Evolutionary conservation across 2,888 invertebrate species (phyloP).

Genomic region (Frankliniella fusca): DNA sequence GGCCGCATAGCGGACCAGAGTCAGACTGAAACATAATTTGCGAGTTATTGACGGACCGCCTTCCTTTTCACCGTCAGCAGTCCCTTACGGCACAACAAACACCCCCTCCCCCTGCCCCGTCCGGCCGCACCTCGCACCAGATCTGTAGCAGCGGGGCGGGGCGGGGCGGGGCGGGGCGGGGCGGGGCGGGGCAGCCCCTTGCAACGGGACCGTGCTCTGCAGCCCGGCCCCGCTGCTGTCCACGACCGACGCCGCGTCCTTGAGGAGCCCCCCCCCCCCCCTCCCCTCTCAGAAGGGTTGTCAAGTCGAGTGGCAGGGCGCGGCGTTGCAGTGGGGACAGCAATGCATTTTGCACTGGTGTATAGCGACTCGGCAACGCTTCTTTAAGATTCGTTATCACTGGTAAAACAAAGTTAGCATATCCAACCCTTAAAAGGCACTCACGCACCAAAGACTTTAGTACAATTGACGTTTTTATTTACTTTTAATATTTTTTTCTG

Average conservation of each 20-base stretch:
- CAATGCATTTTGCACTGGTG: no score
- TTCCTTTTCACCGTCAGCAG: not conserved
- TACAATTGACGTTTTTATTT: no score
- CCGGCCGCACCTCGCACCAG: not conserved
- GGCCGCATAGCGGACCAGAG: not conserved
- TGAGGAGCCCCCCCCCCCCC: not conserved
- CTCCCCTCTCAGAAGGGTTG: not conserved
- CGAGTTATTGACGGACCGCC: not conserved
- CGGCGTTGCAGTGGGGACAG: no score
- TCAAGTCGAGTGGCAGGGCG: no score
- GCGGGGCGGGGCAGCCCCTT: not conserved
- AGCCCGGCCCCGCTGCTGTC: no score
- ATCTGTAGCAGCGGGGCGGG: not conserved
- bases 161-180: not conserved
- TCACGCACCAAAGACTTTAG: no score
- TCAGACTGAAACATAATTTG: constrained; percentile 3
- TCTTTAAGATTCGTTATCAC: no score
- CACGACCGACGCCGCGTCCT: no score
- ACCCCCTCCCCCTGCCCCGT: not conserved
- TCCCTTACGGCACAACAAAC: constrained; percentile 6
- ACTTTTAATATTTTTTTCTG: no score
- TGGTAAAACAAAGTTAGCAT: no score
- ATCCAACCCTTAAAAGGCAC: no score
- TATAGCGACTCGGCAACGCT: no score
- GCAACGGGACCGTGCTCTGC: not conserved